These are phyloP conservation scores for Lateolabrax maculatus DNA, from an alignment of 2,797 vertebrate genomes.

Conservation along the genomic window DNA sequence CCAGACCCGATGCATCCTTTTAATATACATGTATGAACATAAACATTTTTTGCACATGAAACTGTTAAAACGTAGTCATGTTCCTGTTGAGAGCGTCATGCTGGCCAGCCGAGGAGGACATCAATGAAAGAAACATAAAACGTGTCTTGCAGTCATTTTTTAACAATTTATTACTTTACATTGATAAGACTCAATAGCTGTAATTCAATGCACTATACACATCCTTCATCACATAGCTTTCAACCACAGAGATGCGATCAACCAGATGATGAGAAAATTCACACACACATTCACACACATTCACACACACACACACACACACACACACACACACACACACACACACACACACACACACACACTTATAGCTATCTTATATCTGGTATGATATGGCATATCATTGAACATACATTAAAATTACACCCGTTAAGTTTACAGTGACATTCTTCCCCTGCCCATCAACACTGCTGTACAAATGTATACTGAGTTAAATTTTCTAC, in stretches of 20 bases:
- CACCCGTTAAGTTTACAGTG: conserved; percentile 44
- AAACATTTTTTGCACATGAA: conserved; percentile 89
- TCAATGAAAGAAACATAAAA: conserved; percentile 37
- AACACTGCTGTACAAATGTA: conserved; percentile 18
- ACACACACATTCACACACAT: not conserved
- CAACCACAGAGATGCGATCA: conserved; percentile 25
- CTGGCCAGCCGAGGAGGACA: conserved; percentile 18
- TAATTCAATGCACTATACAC: conserved; percentile 27
- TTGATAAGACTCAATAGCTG: conserved; percentile 23
- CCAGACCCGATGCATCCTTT: conserved; percentile 80
- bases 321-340: not conserved
- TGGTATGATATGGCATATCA: conserved; percentile 29
- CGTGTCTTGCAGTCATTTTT: conserved; percentile 14
- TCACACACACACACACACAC: conserved; percentile 7
- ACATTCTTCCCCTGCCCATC: conserved; percentile 17
- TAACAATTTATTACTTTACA: conserved; percentile 46
- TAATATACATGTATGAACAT: conserved; percentile 79
- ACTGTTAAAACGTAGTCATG: not conserved
- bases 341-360: conserved; percentile 5
- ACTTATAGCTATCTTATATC: not conserved
- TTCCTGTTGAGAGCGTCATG: conserved; percentile 58
- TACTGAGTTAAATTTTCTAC: conserved; percentile 4
- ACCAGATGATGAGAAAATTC: conserved; percentile 5
- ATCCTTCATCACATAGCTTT: conserved; percentile 16
- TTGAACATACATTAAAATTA: conserved; percentile 26